These are phyloP conservation scores for Apomyelois bistriatella DNA, from an alignment of 2,888 invertebrate species.

Conservation along the genomic window DNA sequence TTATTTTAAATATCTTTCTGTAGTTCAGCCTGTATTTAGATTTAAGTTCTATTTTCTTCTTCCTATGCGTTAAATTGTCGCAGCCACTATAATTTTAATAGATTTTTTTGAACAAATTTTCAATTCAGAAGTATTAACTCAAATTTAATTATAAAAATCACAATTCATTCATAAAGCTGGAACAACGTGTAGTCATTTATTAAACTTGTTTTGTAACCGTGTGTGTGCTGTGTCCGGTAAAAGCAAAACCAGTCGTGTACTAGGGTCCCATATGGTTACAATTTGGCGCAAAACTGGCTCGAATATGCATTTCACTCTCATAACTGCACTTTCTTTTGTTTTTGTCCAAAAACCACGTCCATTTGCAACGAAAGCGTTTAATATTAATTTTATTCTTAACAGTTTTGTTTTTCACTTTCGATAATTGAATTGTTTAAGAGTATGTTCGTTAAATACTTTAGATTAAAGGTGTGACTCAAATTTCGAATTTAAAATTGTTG, in stretches of 20 bases:
- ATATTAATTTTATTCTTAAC: conserved; percentile 3
- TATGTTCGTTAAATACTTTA: not conserved
- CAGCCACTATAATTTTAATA: too few relatives aligned
- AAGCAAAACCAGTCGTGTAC: conserved; percentile 27
- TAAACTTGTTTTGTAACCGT: not conserved
- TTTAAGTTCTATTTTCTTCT: too few relatives aligned
- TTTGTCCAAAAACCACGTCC: conserved; percentile 13
- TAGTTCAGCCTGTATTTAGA: not conserved
- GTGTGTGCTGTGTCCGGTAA: conserved; percentile 13
- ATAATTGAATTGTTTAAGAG: not conserved
- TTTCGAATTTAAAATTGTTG: not conserved
- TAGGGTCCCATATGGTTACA: conserved; percentile 33
- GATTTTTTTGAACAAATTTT: too few relatives aligned
- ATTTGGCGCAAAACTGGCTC: conserved; percentile 31
- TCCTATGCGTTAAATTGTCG: too few relatives aligned
- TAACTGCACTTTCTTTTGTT: conserved; percentile 31
- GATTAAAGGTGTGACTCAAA: not conserved
- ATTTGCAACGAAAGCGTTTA: conserved; percentile 4
- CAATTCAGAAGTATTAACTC: too few relatives aligned
- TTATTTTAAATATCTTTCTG: not conserved
- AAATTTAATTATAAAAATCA: too few relatives aligned
- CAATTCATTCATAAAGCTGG: not conserved
- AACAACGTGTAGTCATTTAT: not conserved
- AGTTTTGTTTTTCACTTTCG: conserved; percentile 1
- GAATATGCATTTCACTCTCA: conserved; percentile 43